These are phyloP conservation scores for Amphipoea oculea DNA, from an alignment of 2,888 invertebrate species.

Conservation along the genomic window DNA sequence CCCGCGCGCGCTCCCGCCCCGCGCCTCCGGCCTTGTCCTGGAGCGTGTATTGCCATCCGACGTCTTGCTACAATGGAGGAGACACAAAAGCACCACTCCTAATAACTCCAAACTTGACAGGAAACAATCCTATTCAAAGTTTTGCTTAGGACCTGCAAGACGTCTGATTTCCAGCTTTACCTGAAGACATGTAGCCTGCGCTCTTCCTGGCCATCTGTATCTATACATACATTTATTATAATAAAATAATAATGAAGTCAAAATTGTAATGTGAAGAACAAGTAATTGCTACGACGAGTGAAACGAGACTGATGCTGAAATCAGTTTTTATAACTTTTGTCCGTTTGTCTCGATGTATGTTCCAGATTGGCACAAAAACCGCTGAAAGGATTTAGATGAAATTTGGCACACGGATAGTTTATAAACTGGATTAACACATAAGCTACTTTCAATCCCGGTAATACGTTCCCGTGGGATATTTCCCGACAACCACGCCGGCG, in stretches of 20 bases:
- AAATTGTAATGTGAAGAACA: neutral
- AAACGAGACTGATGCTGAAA: no score
- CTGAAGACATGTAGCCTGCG: neutral
- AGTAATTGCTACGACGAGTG: neutral
- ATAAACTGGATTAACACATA: neutral
- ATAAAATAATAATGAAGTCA: neutral
- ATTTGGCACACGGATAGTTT: neutral
- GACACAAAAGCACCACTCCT: conserved; percentile 37
- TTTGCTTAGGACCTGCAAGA: neutral
- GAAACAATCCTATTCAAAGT: neutral
- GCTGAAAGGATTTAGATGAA: neutral
- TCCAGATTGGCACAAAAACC: no score
- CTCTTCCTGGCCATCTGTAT: neutral
- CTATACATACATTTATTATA: neutral
- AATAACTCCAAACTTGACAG: neutral
- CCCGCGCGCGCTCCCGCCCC: neutral
- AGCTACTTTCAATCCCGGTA: neutral
- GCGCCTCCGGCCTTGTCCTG: neutral
- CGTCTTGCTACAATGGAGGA: conserved; percentile 27
- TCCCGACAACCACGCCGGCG: neutral
- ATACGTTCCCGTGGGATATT: neutral
- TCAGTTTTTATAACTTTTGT: no score
- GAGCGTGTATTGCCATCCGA: conserved; percentile 38
- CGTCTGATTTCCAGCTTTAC: neutral
- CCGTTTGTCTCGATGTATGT: no score